Conservation (phyloP, 2,113 vertebrate species). For the Halichoerus grypus region DNA sequence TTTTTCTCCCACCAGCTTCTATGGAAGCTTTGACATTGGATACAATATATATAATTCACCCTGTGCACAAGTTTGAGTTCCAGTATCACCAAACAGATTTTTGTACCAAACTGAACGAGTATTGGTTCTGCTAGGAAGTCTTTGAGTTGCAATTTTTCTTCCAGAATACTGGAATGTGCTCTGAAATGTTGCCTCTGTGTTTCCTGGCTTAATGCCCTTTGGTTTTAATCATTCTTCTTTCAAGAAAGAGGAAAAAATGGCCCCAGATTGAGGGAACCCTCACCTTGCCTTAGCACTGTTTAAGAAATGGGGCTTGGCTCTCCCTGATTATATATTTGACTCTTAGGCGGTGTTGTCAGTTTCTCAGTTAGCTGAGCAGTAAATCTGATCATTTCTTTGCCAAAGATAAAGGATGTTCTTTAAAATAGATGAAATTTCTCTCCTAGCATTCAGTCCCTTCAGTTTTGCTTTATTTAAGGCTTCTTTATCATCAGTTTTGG, state of each 20-base stretch:
- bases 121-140: background rate
- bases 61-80: background rate
- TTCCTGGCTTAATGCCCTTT: background rate
- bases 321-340: background rate
- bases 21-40: background rate
- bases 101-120: background rate
- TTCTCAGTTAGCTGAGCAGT: conserved; percentile 26
- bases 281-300: background rate
- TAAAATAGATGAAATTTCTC: background rate
- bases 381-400: conserved; percentile 54
- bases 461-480: conserved; percentile 33
- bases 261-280: background rate
- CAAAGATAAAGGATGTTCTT: background rate
- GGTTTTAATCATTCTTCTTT: background rate
- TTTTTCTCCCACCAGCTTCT: background rate
- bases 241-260: background rate
- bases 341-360: background rate
- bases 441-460: conserved; percentile 31
- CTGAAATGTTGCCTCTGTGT: background rate
- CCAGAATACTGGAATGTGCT: background rate
- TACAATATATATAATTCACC: background rate
- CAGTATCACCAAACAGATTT: background rate
- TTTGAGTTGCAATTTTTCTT: background rate
- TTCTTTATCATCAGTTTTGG: background rate
- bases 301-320: background rate